Percentiles rank a stretch among this genome's conserved stretches.
Conservation (phyloP, 2,797 vertebrate genomes). For the Neostethus bicornis region DNA sequence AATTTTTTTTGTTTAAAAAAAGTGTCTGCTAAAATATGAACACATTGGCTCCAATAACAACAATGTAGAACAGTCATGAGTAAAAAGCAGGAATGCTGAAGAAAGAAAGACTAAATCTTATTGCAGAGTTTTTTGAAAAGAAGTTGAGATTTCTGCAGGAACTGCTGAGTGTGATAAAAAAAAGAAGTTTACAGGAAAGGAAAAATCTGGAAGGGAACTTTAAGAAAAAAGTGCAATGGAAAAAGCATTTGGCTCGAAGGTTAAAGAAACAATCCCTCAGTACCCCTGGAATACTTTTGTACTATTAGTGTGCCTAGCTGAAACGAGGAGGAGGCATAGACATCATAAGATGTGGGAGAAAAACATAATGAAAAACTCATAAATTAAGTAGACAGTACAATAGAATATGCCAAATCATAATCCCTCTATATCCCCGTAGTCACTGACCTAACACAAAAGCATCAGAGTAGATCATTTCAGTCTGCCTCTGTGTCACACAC, state of each 20-base stretch:
- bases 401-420: slow-evolving; percentile 4
- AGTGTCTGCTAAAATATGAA: slow-evolving; percentile 13
- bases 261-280: slow-evolving; percentile 33
- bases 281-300: slow-evolving; percentile 8
- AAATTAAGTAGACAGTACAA: background rate
- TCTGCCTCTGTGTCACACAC: slow-evolving; percentile 17
- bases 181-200: slow-evolving; percentile 23
- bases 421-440: slow-evolving; percentile 15
- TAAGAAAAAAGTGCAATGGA: slow-evolving; percentile 27
- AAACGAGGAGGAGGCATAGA: background rate
- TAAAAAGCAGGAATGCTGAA: background rate
- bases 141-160: slow-evolving; percentile 9
- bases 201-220: slow-evolving; percentile 22
- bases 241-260: slow-evolving; percentile 38
- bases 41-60: slow-evolving; percentile 14
- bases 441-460: slow-evolving; percentile 39
- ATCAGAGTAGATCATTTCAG: slow-evolving; percentile 24
- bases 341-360: background rate
- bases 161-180: slow-evolving; percentile 29
- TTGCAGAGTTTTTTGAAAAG: background rate
- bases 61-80: slow-evolving; percentile 2
- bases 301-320: slow-evolving; percentile 7
- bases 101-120: background rate
- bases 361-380: background rate
- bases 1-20: slow-evolving; percentile 28